Evolutionary conservation across 2,797 vertebrate species (phyloP).

Genomic region (Brotula barbata): DNA sequence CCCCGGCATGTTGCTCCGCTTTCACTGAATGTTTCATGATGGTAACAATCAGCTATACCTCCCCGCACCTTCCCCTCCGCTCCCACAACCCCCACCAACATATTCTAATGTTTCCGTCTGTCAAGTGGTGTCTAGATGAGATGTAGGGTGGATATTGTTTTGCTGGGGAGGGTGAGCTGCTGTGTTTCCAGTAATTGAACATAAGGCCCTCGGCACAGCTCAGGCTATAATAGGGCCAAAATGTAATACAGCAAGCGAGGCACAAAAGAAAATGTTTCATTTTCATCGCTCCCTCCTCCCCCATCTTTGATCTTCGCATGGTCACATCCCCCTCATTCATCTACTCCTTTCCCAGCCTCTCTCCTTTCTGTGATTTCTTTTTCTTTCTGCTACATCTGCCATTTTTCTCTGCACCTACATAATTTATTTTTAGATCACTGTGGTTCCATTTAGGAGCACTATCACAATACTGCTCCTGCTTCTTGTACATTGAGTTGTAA

Average conservation of each 20-base stretch:
- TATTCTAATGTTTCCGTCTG: slow-evolving; percentile 69
- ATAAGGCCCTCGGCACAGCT: slow-evolving; percentile 68
- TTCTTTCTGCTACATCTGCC: slow-evolving; percentile 26
- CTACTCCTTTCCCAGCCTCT: slow-evolving; percentile 22
- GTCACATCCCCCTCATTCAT: slow-evolving; percentile 32
- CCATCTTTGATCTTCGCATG: slow-evolving; percentile 13
- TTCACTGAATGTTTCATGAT: slow-evolving; percentile 44
- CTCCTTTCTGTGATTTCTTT: not conserved
- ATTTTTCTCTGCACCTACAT: slow-evolving; percentile 4
- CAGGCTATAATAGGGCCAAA: slow-evolving; percentile 69
- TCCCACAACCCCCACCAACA: slow-evolving; percentile 29
- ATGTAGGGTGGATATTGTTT: slow-evolving; percentile 77
- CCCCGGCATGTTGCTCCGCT: slow-evolving; percentile 14
- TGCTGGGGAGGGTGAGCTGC: slow-evolving; percentile 50
- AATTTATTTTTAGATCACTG: not conserved
- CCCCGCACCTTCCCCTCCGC: slow-evolving; percentile 2
- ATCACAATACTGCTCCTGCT: not conserved
- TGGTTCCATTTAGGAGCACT: slow-evolving; percentile 26
- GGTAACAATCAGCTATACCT: slow-evolving; percentile 44
- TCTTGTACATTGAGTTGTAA: slow-evolving; percentile 19
- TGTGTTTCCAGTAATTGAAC: slow-evolving; percentile 83
- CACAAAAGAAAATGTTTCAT: slow-evolving; percentile 63
- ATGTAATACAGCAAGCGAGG: slow-evolving; percentile 66
- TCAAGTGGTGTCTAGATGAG: slow-evolving; percentile 68
- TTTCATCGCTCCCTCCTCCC: slow-evolving; percentile 39